A percentile compares a stretch with the other conserved stretches of the same genome.
Evolutionary conservation across 2,797 vertebrate species (phyloP).

Genomic region (Tragopan temminckii): DNA sequence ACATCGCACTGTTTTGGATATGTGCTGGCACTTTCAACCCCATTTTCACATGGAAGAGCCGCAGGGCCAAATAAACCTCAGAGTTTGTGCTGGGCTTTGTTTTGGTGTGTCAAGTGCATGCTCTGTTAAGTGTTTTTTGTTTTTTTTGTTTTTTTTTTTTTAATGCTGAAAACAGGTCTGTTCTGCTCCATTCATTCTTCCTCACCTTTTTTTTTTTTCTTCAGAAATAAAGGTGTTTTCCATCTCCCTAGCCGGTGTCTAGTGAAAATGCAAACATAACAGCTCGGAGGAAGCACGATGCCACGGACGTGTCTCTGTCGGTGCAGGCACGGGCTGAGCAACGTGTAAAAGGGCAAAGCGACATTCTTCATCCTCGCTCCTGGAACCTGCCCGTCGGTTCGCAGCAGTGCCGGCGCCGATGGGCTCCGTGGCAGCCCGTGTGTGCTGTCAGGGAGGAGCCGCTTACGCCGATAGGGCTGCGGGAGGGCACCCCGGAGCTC

Average conservation of each 20-base stretch:
- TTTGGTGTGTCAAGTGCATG: not conserved
- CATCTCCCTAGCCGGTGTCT: not conserved
- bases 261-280: rapidly evolving
- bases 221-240: not conserved
- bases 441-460: conserved; percentile 50
- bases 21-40: rapidly evolving
- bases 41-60: not conserved
- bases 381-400: not conserved
- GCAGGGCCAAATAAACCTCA: not conserved
- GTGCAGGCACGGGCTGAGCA: not conserved
- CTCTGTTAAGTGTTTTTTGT: not conserved
- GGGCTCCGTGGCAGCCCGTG: not conserved
- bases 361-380: not conserved
- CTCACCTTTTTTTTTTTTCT: not conserved
- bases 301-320: not conserved
- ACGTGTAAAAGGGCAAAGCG: not conserved
- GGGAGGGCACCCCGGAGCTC: not conserved
- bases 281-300: not conserved
- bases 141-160: not conserved
- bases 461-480: not conserved
- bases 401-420: not conserved
- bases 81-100: not conserved
- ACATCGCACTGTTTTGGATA: not conserved
- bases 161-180: not conserved
- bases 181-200: rapidly evolving